These are phyloP conservation scores for Aramus guarauna DNA, from an alignment of 2,113 vertebrate genomes.

Conservation along the genomic window DNA sequence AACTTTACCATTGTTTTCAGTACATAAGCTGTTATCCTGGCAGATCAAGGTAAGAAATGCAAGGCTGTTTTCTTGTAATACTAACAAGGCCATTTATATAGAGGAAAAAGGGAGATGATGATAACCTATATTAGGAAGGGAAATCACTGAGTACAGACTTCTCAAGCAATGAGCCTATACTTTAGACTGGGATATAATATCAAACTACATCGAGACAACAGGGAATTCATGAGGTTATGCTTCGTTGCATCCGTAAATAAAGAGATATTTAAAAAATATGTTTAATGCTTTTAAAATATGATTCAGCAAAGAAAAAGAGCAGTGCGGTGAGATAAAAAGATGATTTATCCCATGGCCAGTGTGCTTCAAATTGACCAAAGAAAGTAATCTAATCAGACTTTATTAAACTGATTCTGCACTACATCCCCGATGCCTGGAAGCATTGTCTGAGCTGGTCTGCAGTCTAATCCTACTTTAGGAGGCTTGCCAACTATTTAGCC, in stretches of 20 bases:
- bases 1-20: not conserved
- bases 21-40: not conserved
- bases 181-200: not conserved
- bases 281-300: conserved; percentile 54
- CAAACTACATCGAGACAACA: not conserved
- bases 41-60: not conserved
- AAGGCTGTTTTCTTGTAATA: not conserved
- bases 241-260: conserved; percentile 15
- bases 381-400: conserved; percentile 76
- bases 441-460: conserved; percentile 65
- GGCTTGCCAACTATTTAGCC: conserved; percentile 33
- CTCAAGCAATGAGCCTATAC: not conserved
- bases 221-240: not conserved
- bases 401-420: conserved; percentile 68
- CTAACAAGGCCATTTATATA: not conserved
- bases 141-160: not conserved
- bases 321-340: conserved; percentile 47
- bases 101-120: not conserved
- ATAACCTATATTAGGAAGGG: not conserved
- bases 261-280: conserved; percentile 48
- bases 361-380: conserved; percentile 61
- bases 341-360: conserved; percentile 65
- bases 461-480: conserved; percentile 61
- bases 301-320: conserved; percentile 62
- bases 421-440: conserved; percentile 61